Conservation (phyloP, 2,113 vertebrate species). For the Pelvicachromis taeniatus region DNA sequence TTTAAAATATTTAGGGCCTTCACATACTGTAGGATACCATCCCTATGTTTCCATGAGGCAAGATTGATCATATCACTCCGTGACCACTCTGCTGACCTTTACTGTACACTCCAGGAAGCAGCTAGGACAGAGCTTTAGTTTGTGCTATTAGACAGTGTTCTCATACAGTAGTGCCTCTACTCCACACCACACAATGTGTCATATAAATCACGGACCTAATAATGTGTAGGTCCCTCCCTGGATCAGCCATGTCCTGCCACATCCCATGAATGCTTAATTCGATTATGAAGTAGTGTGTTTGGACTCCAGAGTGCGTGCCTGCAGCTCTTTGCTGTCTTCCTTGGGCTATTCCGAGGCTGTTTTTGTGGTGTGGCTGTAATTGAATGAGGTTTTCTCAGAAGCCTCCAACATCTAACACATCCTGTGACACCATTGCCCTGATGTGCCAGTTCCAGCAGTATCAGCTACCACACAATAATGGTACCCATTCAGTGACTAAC, state of each 20-base stretch:
- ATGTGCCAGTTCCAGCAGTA: not conserved
- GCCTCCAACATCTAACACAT: not conserved
- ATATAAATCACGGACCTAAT: not conserved
- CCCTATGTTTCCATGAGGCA: not conserved
- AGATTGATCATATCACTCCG: not conserved
- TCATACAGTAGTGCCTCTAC: not conserved
- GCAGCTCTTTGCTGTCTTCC: not conserved
- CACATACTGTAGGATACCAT: not conserved
- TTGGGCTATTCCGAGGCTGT: not conserved
- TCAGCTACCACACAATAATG: not conserved
- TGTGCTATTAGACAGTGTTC: not conserved
- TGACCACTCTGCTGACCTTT: not conserved
- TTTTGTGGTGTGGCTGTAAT: not conserved
- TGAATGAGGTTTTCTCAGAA: not conserved
- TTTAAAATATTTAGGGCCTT: not conserved
- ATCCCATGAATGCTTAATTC: not conserved
- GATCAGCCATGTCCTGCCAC: not conserved
- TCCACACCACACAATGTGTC: not conserved
- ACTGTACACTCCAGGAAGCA: not conserved
- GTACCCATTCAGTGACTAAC: not conserved
- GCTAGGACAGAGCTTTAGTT: not conserved
- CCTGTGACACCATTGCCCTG: not conserved
- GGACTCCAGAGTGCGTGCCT: not conserved
- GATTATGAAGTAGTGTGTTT: not conserved
- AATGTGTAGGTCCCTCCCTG: not conserved